Evolutionary conservation across 2,113 vertebrate species (phyloP).

Genomic region (Edolisoma coerulescens): DNA sequence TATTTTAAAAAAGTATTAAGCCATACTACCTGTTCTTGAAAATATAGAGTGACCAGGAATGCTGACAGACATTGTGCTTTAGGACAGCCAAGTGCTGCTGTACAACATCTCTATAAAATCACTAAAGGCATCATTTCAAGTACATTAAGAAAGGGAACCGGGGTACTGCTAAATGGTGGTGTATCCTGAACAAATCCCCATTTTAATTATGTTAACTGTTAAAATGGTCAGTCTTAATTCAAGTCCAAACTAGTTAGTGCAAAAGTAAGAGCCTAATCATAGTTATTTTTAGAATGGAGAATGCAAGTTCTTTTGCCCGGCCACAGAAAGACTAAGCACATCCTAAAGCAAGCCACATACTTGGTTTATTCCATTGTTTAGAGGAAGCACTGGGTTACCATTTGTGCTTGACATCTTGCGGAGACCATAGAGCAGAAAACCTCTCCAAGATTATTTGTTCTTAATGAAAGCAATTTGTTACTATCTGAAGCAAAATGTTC

Average conservation of each 20-base stretch:
- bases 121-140: neutral
- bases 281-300: neutral
- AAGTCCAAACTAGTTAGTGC: neutral
- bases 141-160: neutral
- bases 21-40: neutral
- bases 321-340: neutral
- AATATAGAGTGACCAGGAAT: neutral
- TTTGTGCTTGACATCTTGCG: neutral
- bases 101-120: neutral
- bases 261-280: neutral
- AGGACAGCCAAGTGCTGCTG: neutral
- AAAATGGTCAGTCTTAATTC: neutral
- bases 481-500: conserved; percentile 48
- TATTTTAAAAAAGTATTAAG: neutral
- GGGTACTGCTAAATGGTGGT: neutral
- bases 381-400: neutral
- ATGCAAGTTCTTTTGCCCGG: neutral
- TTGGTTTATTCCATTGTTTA: conserved; percentile 3
- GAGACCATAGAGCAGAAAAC: conserved; percentile 39
- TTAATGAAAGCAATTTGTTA: conserved; percentile 73
- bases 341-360: neutral
- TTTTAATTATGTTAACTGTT: neutral
- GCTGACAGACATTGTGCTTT: neutral
- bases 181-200: neutral
- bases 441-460: conserved; percentile 58